Percentiles rank a stretch among this genome's conserved stretches.
Conservation (phyloP, 1,140 invertebrate genomes). For the Acyrthosiphon pisum region DNA sequence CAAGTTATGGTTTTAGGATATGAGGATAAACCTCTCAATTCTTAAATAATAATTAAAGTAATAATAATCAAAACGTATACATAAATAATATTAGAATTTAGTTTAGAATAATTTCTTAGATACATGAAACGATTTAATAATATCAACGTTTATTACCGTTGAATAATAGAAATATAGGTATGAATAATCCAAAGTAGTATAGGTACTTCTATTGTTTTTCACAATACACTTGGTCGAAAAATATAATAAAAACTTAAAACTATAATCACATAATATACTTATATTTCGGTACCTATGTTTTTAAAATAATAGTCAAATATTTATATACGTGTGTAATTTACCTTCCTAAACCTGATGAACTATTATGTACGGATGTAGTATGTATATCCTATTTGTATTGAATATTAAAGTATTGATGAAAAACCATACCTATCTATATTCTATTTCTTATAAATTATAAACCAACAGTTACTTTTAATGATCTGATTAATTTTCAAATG, state of each 20-base stretch:
- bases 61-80: constrained; percentile 19
- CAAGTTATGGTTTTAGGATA: constrained; percentile 75
- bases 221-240: neutral
- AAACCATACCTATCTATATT: neutral
- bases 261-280: neutral
- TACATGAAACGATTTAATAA: neutral
- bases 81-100: constrained; percentile 2
- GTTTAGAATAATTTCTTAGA: constrained; percentile 17
- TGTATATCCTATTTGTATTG: neutral
- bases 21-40: constrained; percentile 67
- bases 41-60: neutral
- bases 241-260: neutral
- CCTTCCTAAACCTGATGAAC: neutral
- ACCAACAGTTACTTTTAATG: neutral
- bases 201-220: neutral
- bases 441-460: neutral
- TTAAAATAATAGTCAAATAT: neutral
- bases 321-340: neutral
- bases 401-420: neutral
- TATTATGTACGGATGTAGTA: neutral
- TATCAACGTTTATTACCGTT: neutral
- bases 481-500: neutral
- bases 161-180: neutral
- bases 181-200: constrained; percentile 15
- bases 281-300: neutral